Percentiles rank a stretch among this genome's conserved stretches.
Evolutionary conservation across 1,140 invertebrate genomes (phyloP).

Genomic region (Panagrolaimus sp.): DNA sequence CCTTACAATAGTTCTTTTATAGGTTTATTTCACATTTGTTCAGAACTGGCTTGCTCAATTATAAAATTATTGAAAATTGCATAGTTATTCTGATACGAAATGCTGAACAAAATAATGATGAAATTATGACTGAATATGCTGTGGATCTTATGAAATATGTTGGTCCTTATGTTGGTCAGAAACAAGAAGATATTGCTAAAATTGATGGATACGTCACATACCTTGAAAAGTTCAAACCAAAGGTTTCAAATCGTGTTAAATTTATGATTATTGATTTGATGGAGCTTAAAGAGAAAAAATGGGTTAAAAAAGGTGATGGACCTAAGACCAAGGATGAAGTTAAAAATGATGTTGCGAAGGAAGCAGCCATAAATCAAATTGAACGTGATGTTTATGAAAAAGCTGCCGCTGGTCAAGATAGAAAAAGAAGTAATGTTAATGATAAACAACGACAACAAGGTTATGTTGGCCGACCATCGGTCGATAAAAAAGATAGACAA

Average conservation of each 20-base stretch:
- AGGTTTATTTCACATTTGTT: background rate
- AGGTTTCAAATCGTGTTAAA: background rate
- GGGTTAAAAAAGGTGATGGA: background rate
- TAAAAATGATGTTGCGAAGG: background rate
- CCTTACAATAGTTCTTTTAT: background rate
- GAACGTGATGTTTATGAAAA: background rate
- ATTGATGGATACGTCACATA: background rate
- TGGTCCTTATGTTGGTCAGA: slow-evolving; percentile 2
- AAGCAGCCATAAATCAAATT: background rate
- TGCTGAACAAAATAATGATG: background rate
- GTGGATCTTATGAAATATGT: background rate
- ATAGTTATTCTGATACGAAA: background rate
- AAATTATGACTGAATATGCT: background rate
- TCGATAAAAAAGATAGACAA: background rate
- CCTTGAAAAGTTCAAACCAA: background rate
- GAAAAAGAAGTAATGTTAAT: background rate
- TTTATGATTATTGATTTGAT: background rate
- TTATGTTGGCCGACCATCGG: background rate
- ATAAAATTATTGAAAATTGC: background rate
- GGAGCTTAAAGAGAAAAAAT: background rate
- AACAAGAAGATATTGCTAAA: background rate
- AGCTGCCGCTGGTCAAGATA: background rate
- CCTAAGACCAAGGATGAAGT: slow-evolving; percentile 12
- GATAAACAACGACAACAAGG: background rate
- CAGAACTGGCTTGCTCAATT: background rate